A percentile compares a stretch with the other conserved stretches of the same genome.
phyloP scores from a whole-genome alignment of 1,140 invertebrate species.

The Liolophura sinensis region DNA sequence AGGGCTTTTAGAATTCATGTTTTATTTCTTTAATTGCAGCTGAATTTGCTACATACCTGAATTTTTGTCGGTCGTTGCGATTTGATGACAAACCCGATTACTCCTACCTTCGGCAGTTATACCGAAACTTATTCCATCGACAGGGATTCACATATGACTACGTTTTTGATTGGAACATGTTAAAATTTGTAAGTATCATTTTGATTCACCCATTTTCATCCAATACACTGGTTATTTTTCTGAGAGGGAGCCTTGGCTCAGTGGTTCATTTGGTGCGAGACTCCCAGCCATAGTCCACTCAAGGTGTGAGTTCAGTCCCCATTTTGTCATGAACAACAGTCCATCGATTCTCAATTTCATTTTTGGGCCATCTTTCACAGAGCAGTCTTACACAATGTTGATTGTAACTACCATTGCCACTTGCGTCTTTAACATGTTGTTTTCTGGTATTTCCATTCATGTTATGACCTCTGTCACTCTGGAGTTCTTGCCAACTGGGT shows the following conservation, averaged over 20 bases:
- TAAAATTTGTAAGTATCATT: slow-evolving; percentile 61
- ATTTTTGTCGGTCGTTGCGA: slow-evolving; percentile 66
- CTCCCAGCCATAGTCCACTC: not conserved
- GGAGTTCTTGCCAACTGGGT: no score
- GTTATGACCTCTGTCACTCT: no score
- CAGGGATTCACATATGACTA: slow-evolving; percentile 69
- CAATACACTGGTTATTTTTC: not conserved
- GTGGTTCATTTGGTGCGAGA: no score
- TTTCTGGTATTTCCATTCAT: no score
- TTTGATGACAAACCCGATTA: slow-evolving; percentile 71
- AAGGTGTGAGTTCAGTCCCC: no score
- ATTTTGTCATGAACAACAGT: no score
- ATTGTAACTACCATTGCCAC: no score
- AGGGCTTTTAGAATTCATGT: no score
- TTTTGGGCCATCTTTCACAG: no score
- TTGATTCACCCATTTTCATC: not conserved
- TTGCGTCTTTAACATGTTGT: no score
- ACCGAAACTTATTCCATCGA: slow-evolving; percentile 66
- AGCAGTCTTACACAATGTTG: no score
- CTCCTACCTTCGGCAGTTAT: slow-evolving; percentile 65
- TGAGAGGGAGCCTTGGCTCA: not conserved
- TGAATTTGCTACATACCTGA: slow-evolving; percentile 67
- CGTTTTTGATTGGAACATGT: slow-evolving; percentile 69
- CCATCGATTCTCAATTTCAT: no score
- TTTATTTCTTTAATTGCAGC: slow-evolving; percentile 46